Evolutionary conservation across 2,888 invertebrate species (phyloP).

Genomic region (Alitta virens): DNA sequence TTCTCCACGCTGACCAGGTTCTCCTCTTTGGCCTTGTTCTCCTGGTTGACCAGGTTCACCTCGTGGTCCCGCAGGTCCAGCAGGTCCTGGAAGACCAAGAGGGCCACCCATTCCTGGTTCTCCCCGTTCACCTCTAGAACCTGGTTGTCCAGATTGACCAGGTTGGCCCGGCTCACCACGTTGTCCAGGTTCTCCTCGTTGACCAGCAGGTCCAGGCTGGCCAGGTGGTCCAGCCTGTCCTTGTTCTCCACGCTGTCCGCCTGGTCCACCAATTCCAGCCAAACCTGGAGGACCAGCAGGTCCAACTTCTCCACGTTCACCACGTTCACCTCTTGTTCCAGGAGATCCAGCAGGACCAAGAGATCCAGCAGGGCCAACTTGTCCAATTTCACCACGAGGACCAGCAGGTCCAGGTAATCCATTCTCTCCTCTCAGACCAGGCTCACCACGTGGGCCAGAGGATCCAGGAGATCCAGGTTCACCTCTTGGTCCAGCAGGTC

Average conservation of each 20-base stretch:
- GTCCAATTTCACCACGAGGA: constrained; percentile 1
- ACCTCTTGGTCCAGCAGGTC: constrained; percentile 18
- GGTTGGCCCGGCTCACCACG: constrained; percentile 13
- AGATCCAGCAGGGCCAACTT: constrained; percentile 6
- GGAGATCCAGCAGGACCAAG: constrained; percentile 8
- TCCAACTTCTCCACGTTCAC: constrained; percentile 22
- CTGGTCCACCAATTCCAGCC: constrained; percentile 12
- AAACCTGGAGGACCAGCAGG: constrained; percentile 9
- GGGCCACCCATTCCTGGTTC: constrained; percentile 11
- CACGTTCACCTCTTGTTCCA: constrained; percentile 22
- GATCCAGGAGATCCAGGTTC: constrained; percentile 6
- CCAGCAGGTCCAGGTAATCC: constrained; percentile 3
- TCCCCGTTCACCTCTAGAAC: constrained; percentile 14
- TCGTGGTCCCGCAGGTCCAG: constrained; percentile 19
- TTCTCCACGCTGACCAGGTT: constrained; percentile 19
- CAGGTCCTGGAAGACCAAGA: constrained; percentile 12
- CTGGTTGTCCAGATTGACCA: constrained; percentile 10
- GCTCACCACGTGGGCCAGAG: constrained; percentile 10
- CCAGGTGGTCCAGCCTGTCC: constrained; percentile 12
- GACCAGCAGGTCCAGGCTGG: constrained; percentile 13
- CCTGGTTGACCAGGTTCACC: constrained; percentile 21
- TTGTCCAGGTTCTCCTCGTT: not conserved
- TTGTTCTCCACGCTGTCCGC: constrained; percentile 20
- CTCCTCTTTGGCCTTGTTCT: constrained; percentile 15
- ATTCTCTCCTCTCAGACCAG: constrained; percentile 10